Conservation (phyloP, 2,113 vertebrate genomes). For the Cettia cetti region DNA sequence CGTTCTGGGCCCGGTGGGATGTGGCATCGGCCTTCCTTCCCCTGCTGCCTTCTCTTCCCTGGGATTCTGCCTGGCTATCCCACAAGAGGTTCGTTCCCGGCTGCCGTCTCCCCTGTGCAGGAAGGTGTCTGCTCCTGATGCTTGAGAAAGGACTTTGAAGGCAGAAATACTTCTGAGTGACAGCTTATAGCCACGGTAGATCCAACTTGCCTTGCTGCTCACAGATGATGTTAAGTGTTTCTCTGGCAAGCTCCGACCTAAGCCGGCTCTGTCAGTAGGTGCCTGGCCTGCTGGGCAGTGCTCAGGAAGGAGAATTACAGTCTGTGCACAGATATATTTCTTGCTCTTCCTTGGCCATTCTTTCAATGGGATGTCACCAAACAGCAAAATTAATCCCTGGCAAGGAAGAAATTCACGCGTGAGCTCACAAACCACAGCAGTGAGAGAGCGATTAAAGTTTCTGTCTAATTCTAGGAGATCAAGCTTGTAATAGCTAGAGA, state of each 20-base stretch:
- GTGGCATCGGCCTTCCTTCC: not conserved
- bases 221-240: not conserved
- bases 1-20: not conserved
- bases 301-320: not conserved
- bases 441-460: not conserved
- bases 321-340: not conserved
- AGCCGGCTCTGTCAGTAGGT: not conserved
- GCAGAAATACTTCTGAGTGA: constrained; percentile 1
- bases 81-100: not conserved
- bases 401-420: not conserved
- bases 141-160: not conserved
- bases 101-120: not conserved
- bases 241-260: not conserved
- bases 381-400: not conserved
- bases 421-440: not conserved
- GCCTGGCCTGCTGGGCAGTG: not conserved
- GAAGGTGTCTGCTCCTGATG: not conserved
- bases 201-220: not conserved
- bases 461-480: constrained; percentile 14
- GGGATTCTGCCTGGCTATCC: not conserved
- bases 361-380: not conserved
- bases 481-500: constrained; percentile 16
- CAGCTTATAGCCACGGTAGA: not conserved
- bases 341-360: not conserved
- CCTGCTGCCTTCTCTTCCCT: not conserved